Base-by-base conservation (phyloP, 2,888 invertebrate species). In the Cheilosia vernalis region DNA sequence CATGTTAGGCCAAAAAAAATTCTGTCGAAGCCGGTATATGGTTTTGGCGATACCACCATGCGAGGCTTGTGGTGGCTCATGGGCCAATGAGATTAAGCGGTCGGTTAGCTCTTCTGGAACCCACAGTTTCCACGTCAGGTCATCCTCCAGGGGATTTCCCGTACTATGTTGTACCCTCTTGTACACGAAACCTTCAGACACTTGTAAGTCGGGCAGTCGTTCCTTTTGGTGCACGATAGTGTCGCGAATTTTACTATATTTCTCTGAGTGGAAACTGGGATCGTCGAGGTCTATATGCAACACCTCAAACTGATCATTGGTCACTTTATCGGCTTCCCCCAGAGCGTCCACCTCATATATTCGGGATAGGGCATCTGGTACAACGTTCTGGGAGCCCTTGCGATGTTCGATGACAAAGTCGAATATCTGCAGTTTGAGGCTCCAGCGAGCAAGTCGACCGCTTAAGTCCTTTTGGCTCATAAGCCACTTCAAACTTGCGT, bases 331-430 rank as follows among this genome's bases (percentile, higher is more conserved):
- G 4, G 4, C 0, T 10, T 5, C 2, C 5, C 10, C 15, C 42
- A 42, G 42, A 4, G 15, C 21, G 19, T 19, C 49, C 3, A 49
- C 49, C 9, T 49, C 49, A 19, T 49, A 19, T 13, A 13, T 9
- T 15, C 53, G 1, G 10, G 53, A 53, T 27, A 53, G 15, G 4
- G 47, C 21, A 13, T 64, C 47, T 2, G 69, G 55, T 2, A 56
- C 69, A 10, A 69, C 27, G 10, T 69, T 56, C 9, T 21, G 21
- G 2, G 55, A 53, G 1, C 40, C 56, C 30, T 55, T 53, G 2
- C 42, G 21, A 30, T 56, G 69, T 19, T 69, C 56, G 1, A 69
- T 56, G 7, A 21, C 10, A 17, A 67, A 67, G n/a, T 67, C 53
- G 19, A 40, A 67, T 3, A 3, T 19, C 10, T 63, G 63, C 2